Base-by-base conservation (phyloP, 2,888 invertebrate genomes). In the Dilophus febrilis region DNA sequence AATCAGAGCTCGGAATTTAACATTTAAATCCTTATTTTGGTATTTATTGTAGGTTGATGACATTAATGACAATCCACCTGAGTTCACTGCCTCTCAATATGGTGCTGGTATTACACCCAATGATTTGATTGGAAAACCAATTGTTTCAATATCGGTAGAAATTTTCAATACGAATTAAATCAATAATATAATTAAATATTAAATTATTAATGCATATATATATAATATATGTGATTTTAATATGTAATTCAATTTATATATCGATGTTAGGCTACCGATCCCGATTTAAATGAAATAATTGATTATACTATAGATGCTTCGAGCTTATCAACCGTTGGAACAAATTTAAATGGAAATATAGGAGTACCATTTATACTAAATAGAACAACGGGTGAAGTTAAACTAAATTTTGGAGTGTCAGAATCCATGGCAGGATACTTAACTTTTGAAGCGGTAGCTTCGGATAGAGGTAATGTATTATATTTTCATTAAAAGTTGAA, bases 181-280 rank as follows among this genome's bases (percentile, higher is more conserved):
- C n/a, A n/a, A n/a, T 26, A 18, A 12, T 16, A 12, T 38, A 22
- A 22, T 22, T 14, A 34, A 32, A 18, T 30, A 14, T 16, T n/a
- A n/a, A n/a, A n/a, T n/a, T 22, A 34, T 8, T 22, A 6, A 22
- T 22, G 22, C 22, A 22, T 22, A 33, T 13, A 18, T 38, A n/a
- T 34, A 18, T 42, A 31, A 38, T 45, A n/a, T n/a, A n/a, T n/a
- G n/a, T n/a, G n/a, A n/a, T n/a, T n/a, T n/a, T n/a, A n/a, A n/a
- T n/a, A n/a, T n/a, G n/a, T n/a, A n/a, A n/a, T n/a, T n/a, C n/a
- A n/a, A n/a, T 47, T 33, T n/a, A n/a, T n/a, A n/a, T n/a, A n/a
- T n/a, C n/a, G n/a, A n/a, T n/a, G n/a, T n/a, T 49, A 75, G 75
- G 76, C 76, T 3, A 63, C 55, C 1, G 77, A 77, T 53, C 58